Conservation (phyloP, 2,113 vertebrate genomes). For the Malurus cyaneus region DNA sequence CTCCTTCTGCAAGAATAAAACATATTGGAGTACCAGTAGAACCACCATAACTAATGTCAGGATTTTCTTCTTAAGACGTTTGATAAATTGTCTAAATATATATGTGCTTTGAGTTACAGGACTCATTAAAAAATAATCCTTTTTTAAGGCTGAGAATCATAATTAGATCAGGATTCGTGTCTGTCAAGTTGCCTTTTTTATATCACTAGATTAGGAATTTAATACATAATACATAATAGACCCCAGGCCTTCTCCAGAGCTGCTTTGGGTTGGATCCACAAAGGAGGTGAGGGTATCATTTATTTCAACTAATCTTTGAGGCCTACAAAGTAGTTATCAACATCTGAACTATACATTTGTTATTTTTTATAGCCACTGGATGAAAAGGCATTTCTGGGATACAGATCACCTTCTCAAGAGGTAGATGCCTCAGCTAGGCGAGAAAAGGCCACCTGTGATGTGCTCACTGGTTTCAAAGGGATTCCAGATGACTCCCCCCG, state of each 20-base stretch:
- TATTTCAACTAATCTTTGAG: not conserved
- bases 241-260: slow-evolving; percentile 25
- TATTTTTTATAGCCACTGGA: not conserved
- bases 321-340: not conserved
- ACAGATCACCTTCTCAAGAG: not conserved
- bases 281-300: not conserved
- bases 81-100: slow-evolving; percentile 61
- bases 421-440: not conserved
- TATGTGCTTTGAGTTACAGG: slow-evolving; percentile 38
- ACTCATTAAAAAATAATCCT: slow-evolving; percentile 58
- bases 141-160: slow-evolving; percentile 46
- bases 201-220: slow-evolving; percentile 49
- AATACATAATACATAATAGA: slow-evolving; percentile 39
- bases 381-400: not conserved
- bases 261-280: not conserved
- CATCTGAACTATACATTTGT: not conserved
- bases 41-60: not conserved
- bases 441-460: not conserved
- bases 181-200: slow-evolving; percentile 46
- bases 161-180: slow-evolving; percentile 58
- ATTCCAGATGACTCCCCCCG: not conserved
- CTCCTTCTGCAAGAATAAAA: not conserved
- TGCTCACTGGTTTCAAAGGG: not conserved
- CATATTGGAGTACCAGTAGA: not conserved
- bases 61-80: slow-evolving; percentile 45